These are phyloP conservation scores for Pseudorhombus dupliciocellatus DNA, from an alignment of 2,113 vertebrate species.

Conservation along the genomic window DNA sequence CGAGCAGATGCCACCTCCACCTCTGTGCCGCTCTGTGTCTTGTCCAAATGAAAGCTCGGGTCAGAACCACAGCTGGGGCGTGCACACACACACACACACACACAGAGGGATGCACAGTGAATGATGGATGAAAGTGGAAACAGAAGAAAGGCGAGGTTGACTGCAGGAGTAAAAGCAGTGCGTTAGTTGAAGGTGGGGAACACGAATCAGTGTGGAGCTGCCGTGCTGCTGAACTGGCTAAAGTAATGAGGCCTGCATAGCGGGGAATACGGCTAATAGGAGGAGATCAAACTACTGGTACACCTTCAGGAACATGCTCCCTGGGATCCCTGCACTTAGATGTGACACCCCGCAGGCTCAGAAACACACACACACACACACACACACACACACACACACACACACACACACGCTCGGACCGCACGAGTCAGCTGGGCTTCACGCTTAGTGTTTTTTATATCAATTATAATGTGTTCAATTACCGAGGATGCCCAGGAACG, in stretches of 20 bases:
- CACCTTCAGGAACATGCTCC: conserved; percentile 61
- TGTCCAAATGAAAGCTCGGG: conserved; percentile 66
- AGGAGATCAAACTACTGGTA: conserved; percentile 64
- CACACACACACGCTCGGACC: conserved; percentile 9
- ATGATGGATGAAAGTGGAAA: conserved; percentile 55
- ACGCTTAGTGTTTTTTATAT: conserved; percentile 18
- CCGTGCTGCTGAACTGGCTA: conserved; percentile 55
- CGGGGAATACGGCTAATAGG: conserved; percentile 66
- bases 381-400: conserved; percentile 10
- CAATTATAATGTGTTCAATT: conserved; percentile 22
- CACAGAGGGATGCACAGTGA: conserved; percentile 10
- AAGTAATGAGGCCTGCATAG: conserved; percentile 75
- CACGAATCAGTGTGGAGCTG: conserved; percentile 39
- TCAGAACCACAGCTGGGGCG: conserved; percentile 57
- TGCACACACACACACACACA: conserved; percentile 8
- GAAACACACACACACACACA: conserved; percentile 17
- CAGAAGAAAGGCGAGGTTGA: conserved; percentile 59
- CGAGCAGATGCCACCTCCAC: conserved; percentile 58
- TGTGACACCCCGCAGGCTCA: conserved; percentile 57
- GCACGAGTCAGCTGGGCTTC: conserved; percentile 9
- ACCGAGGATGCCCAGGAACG: neutral
- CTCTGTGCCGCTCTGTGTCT: conserved; percentile 43
- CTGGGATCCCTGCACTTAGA: conserved; percentile 52
- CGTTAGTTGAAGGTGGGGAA: conserved; percentile 63
- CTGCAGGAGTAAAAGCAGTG: conserved; percentile 53